These are phyloP conservation scores for Oreotrochilus melanogaster DNA, from an alignment of 2,113 vertebrate species.

Conservation along the genomic window DNA sequence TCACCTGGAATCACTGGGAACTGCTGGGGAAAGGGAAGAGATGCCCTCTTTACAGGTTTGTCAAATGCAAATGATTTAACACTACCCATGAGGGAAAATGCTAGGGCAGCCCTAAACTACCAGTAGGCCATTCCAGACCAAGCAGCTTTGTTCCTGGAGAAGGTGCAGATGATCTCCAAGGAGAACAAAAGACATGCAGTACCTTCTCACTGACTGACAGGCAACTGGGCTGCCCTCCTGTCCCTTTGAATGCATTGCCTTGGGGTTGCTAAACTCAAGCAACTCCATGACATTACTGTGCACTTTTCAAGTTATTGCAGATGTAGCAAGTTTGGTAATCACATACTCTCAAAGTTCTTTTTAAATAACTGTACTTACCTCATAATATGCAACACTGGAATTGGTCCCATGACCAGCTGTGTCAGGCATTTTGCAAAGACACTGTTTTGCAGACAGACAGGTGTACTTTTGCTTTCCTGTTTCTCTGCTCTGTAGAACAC, in stretches of 20 bases:
- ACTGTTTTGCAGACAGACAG: neutral
- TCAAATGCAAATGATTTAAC: neutral
- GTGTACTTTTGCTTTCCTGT: neutral
- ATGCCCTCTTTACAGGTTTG: neutral
- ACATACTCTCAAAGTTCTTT: constrained; percentile 12
- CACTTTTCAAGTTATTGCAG: neutral
- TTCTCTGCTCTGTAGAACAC: neutral
- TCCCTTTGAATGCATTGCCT: neutral
- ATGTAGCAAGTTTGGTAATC: neutral
- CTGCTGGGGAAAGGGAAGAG: neutral
- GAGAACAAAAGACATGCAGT: neutral
- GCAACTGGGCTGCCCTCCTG: neutral
- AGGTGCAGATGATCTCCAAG: neutral
- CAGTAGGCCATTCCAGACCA: accelerated
- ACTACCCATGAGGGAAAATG: neutral
- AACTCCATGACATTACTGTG: neutral
- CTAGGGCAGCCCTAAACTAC: neutral
- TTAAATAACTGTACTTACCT: neutral
- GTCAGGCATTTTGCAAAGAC: neutral
- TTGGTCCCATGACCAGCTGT: neutral
- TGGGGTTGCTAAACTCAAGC: neutral
- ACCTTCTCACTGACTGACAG: neutral
- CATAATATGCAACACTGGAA: neutral
- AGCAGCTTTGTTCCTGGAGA: neutral
- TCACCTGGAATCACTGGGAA: accelerated